Evolutionary conservation across 2,888 invertebrate genomes (phyloP).

Genomic region (Lithodes maja): DNA sequence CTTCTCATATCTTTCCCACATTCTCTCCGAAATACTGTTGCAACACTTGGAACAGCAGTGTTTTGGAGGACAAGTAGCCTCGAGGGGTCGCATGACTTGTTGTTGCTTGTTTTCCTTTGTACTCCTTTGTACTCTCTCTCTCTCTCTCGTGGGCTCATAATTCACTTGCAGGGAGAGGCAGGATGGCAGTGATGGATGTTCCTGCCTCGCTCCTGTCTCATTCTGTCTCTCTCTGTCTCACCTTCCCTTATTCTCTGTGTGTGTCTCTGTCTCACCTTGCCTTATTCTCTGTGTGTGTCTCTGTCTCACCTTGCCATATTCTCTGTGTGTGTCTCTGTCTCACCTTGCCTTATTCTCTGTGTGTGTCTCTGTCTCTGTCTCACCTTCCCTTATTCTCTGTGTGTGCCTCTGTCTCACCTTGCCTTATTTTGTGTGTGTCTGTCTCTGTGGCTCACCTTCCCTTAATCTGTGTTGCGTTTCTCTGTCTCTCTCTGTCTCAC

Average conservation of each 20-base stretch:
- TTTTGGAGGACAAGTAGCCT: no score
- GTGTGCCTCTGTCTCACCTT: constrained; percentile 22
- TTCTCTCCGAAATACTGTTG: no score
- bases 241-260: background rate
- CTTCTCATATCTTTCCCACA: no score
- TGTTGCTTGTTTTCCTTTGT: no score
- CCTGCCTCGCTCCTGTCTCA: no score
- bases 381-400: constrained; percentile 17
- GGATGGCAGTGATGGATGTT: no score
- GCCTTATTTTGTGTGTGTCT: background rate
- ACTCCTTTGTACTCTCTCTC: no score
- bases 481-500: background rate
- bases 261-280: background rate
- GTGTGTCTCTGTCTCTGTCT: background rate
- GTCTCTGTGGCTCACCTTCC: background rate
- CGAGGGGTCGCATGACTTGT: no score
- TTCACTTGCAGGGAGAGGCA: no score
- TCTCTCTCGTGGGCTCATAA: no score
- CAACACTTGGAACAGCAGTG: no score
- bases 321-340: constrained; percentile 17
- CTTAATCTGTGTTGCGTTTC: background rate
- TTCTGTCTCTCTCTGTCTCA: background rate
- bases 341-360: constrained; percentile 21
- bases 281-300: background rate
- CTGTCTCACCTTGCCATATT: constrained; percentile 13